Base-by-base conservation (phyloP, 2,113 vertebrate genomes). In the Polypterus bichir region DNA sequence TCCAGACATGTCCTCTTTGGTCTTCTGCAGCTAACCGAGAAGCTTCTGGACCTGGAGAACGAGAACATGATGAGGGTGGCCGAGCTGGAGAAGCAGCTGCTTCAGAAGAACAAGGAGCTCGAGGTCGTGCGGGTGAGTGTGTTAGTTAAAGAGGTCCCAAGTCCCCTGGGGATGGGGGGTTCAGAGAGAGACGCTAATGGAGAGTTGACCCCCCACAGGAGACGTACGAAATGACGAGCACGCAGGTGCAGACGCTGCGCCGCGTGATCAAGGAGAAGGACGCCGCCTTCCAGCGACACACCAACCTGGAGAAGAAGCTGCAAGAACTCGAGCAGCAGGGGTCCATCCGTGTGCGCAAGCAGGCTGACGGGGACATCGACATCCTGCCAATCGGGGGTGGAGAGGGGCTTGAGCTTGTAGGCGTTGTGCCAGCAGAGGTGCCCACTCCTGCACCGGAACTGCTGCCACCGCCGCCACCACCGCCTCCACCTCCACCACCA, bases 11-110 rank as follows among this genome's bases (percentile, higher is more conserved):
- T 27, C 2, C 27, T 27, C 27, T 27, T 27, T 27, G 27, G 27
- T 49, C 48, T 58, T 48, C 6, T 4, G 5, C 66, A 89, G 95
- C 86, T 96, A 66, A 92, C 91, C 0, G 95, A 97, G 80, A 97
- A 95, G 83, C 89, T 98, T 66, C 81, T 95, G 76, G 95, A 97
- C 69, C 80, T 96, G 67, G 95, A 98, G 79, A 97, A 98, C 64
- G 95, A 97, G 75, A 97, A 93, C 59, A 92, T 98, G 82, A 97
- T 92, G 94, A 88, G 93, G 62, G 93, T 98, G 58, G 94, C 94
- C 0, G 95, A 97, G 58, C 78, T 98, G 72, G 94, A 98, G 79
- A 97, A 95, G 71, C 81, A 89, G 64, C 79, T 97, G 47, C 70
- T 97, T 47, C 91, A 97, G 67, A 88, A 93, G 63, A 92, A 97